phyloP scores from a whole-genome alignment of 2,888 invertebrate genomes.

The Andrena hattorfiana region DNA sequence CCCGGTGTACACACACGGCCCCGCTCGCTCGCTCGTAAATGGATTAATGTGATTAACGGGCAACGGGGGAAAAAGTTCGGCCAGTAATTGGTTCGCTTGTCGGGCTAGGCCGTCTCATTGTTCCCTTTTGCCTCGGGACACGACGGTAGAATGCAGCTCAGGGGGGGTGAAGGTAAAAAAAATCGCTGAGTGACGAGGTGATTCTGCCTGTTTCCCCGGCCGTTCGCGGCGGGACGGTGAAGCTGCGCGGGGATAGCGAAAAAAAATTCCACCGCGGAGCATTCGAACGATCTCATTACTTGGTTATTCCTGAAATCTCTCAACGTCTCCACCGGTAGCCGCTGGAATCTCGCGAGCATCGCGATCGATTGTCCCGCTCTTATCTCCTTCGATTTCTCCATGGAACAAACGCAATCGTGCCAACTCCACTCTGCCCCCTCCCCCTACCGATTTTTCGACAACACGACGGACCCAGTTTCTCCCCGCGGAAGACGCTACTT shows the following conservation, averaged over 20 bases:
- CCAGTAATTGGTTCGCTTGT: conserved; percentile 59
- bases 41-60: conserved; percentile 63
- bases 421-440: no score
- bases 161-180: conserved; percentile 28
- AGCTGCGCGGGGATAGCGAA: conserved; percentile 1
- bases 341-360: not conserved
- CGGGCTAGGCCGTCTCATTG: conserved; percentile 33
- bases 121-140: conserved; percentile 48
- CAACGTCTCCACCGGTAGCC: not conserved
- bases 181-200: conserved; percentile 40
- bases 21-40: conserved; percentile 51
- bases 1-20: conserved; percentile 37
- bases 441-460: not conserved
- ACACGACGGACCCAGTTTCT: not conserved
- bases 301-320: not conserved
- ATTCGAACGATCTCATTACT: conserved; percentile 52
- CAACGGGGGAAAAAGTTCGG: conserved; percentile 46
- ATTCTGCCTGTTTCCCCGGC: conserved; percentile 11
- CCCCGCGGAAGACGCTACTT: not conserved
- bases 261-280: conserved; percentile 27
- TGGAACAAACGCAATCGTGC: not conserved
- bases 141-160: conserved; percentile 44
- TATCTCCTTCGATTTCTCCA: not conserved
- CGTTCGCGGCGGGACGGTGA: conserved; percentile 17
- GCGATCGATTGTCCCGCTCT: not conserved